These are phyloP conservation scores for Dysidea cf. avara DNA, from an alignment of 37 sponge, comb jelly and placozoan species.

Conservation along the genomic window DNA sequence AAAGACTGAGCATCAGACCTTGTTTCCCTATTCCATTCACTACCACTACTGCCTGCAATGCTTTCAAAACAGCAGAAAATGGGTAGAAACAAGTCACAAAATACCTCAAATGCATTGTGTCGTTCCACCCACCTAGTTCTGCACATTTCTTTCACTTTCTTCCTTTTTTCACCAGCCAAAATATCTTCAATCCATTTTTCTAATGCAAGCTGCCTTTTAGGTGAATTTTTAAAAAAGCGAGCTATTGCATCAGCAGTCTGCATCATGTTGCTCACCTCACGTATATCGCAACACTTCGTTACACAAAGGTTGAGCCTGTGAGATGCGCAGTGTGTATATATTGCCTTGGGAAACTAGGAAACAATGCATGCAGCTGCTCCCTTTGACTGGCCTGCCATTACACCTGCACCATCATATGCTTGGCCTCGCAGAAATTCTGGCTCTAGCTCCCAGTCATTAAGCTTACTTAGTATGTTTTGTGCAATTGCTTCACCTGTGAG, in stretches of 20 bases:
- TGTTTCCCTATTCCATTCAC: slow-evolving; percentile 31
- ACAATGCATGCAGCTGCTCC: slow-evolving; percentile 40
- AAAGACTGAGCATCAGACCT: slow-evolving; percentile 32
- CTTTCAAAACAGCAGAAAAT: too few relatives aligned
- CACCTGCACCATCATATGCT: slow-evolving; percentile 51
- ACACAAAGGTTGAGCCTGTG: too few relatives aligned
- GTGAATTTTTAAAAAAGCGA: slow-evolving; percentile 27
- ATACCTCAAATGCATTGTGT: too few relatives aligned
- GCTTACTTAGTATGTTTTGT: slow-evolving; percentile 9
- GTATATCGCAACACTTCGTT: slow-evolving; percentile 37
- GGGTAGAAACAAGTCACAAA: too few relatives aligned
- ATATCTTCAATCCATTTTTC: slow-evolving; percentile 15
- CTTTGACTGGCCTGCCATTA: slow-evolving; percentile 39
- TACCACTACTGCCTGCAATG: too few relatives aligned
- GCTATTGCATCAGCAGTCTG: too few relatives aligned
- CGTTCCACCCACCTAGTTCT: slow-evolving; percentile 35
- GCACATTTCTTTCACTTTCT: slow-evolving; percentile 25
- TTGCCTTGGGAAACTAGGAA: slow-evolving; percentile 18
- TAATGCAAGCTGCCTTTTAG: slow-evolving; percentile 24
- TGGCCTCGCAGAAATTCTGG: slow-evolving; percentile 16
- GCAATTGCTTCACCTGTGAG: slow-evolving; percentile 54
- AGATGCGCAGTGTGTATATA: too few relatives aligned
- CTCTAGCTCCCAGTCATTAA: slow-evolving; percentile 29
- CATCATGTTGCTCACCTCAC: slow-evolving; percentile 29
- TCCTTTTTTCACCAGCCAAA: background rate